Evolutionary conservation across 1,140 invertebrate species (phyloP).

Genomic region (Caenorhabditis inopinata): DNA sequence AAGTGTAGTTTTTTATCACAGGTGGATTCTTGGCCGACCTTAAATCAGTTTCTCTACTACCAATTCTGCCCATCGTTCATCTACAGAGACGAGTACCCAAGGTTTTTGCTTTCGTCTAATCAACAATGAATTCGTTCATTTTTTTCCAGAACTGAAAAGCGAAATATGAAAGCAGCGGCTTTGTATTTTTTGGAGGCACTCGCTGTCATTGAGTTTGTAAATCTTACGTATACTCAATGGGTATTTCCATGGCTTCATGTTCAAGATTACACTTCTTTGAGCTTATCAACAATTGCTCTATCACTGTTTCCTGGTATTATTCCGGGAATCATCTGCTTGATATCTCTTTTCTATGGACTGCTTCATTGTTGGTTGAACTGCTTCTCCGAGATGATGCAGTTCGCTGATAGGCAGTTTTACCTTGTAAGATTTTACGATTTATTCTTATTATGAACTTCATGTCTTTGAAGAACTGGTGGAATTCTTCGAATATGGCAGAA

Average conservation of each 20-base stretch:
- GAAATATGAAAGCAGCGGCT: constrained; percentile 55
- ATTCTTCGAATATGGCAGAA: constrained; percentile 76
- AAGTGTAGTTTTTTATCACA: not conserved
- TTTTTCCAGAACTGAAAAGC: constrained; percentile 38
- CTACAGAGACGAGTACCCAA: constrained; percentile 58
- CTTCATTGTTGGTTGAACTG: constrained; percentile 62
- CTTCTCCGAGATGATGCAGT: constrained; percentile 61
- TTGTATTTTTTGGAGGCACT: constrained; percentile 54
- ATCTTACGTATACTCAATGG: constrained; percentile 58
- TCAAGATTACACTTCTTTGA: constrained; percentile 18
- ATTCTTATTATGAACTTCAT: not conserved
- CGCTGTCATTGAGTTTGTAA: constrained; percentile 61
- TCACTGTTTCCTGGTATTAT: constrained; percentile 60
- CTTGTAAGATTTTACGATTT: constrained; percentile 40
- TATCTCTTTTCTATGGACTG: constrained; percentile 63
- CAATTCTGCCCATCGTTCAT: constrained; percentile 64
- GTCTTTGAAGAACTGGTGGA: constrained; percentile 86
- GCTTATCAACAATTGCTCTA: constrained; percentile 41
- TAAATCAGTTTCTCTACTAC: constrained; percentile 61
- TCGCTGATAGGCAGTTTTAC: constrained; percentile 63
- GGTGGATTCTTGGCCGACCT: constrained; percentile 45
- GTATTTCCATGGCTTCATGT: constrained; percentile 53
- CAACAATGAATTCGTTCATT: not conserved
- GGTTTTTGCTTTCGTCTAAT: constrained; percentile 26
- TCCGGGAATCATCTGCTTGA: constrained; percentile 59